Evolutionary conservation across 1,140 invertebrate genomes (phyloP).

Genomic region (Chrysomallon squamiferum): DNA sequence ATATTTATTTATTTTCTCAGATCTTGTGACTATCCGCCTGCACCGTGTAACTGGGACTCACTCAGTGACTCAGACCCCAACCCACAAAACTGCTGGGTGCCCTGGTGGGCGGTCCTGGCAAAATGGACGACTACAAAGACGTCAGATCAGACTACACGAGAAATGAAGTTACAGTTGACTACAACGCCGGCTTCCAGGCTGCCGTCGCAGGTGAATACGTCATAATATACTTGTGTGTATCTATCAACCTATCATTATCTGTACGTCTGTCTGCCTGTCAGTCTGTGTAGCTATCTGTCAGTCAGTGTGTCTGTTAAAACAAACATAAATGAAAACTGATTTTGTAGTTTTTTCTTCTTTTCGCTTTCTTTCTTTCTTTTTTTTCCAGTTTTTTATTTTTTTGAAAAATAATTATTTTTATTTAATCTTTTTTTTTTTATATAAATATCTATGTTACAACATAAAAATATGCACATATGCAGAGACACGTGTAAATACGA

Average conservation of each 20-base stretch:
- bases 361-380: too few species aligned
- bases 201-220: constrained; percentile 38
- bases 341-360: too few species aligned
- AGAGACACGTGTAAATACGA: too few species aligned
- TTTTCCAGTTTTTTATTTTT: too few species aligned
- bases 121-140: constrained; percentile 55
- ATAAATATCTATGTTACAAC: too few species aligned
- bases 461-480: too few species aligned
- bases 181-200: constrained; percentile 63
- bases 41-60: constrained; percentile 23
- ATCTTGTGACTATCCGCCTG: constrained; percentile 31
- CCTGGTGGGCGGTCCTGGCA: constrained; percentile 63
- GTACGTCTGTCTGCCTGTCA: not conserved
- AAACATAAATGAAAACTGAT: not conserved
- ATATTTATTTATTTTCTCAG: constrained; percentile 7
- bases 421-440: too few species aligned
- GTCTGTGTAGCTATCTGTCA: not conserved
- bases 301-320: not conserved
- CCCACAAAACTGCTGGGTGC: constrained; percentile 61
- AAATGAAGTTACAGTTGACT: constrained; percentile 63
- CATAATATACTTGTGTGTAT: not conserved
- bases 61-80: constrained; percentile 31
- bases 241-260: not conserved
- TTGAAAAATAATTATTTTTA: too few species aligned
- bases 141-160: constrained; percentile 52